Evolutionary conservation across 2,113 vertebrate genomes (phyloP).

Genomic region (Ceratotherium simum): DNA sequence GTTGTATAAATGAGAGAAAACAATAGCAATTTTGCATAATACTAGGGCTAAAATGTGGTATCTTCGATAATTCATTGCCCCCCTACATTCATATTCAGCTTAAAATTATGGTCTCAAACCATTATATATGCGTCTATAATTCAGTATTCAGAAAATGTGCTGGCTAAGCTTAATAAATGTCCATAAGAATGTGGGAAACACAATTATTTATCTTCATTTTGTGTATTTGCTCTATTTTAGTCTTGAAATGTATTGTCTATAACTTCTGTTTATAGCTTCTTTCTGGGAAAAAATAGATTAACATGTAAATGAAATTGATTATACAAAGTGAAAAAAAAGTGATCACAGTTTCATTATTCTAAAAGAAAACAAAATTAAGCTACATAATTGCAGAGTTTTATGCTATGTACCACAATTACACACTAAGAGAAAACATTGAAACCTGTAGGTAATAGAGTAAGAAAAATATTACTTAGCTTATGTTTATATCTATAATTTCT

Average conservation of each 20-base stretch:
- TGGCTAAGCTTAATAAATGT: neutral
- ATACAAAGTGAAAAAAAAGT: neutral
- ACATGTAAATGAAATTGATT: neutral
- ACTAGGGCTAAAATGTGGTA: neutral
- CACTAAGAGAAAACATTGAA: neutral
- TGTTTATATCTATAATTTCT: neutral
- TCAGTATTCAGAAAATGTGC: neutral
- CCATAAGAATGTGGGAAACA: neutral
- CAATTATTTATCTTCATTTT: conserved; percentile 37
- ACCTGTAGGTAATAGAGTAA: neutral
- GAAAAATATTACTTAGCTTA: neutral
- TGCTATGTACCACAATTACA: neutral
- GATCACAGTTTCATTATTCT: neutral
- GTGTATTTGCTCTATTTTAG: neutral
- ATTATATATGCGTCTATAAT: neutral
- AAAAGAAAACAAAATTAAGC: neutral
- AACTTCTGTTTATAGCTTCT: neutral
- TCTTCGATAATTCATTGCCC: neutral
- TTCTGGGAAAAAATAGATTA: neutral
- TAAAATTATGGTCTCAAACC: neutral
- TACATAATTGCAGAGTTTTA: neutral
- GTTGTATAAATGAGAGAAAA: neutral
- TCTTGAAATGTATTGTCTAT: neutral
- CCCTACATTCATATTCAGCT: neutral
- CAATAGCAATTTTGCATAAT: neutral